These are phyloP conservation scores for Iguana delicatissima DNA, from an alignment of 2,797 vertebrate genomes.

Conservation along the genomic window DNA sequence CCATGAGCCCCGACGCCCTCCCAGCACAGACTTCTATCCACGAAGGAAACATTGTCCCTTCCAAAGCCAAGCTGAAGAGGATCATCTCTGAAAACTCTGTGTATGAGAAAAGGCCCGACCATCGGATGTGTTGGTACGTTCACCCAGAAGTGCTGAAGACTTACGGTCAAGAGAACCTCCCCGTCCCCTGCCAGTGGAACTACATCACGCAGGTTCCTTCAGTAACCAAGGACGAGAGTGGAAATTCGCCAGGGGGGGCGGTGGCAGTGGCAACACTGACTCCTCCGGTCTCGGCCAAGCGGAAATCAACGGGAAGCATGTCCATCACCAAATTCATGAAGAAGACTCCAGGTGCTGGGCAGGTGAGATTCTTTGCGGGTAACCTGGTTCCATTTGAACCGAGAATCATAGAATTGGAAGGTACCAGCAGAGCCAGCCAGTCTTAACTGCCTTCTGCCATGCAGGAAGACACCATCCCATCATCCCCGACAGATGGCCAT, in stretches of 20 bases:
- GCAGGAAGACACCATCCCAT: neutral
- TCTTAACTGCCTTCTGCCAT: neutral
- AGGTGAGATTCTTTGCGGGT: constrained; percentile 77
- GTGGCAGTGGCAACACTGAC: constrained; percentile 50
- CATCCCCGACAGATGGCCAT: too few relatives aligned
- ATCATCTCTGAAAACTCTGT: constrained; percentile 91
- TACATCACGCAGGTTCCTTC: constrained; percentile 88
- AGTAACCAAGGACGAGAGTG: constrained; percentile 76
- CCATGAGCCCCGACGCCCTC: constrained; percentile 36
- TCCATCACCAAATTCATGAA: constrained; percentile 98
- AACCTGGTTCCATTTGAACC: too few relatives aligned
- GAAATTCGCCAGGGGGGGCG: neutral
- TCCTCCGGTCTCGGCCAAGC: constrained; percentile 79
- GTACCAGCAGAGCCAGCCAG: neutral
- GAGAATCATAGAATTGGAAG: too few relatives aligned
- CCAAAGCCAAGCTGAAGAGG: constrained; percentile 90
- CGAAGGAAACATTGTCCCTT: constrained; percentile 82
- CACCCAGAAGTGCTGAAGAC: constrained; percentile 87
- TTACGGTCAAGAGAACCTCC: constrained; percentile 86
- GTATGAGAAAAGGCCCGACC: constrained; percentile 91
- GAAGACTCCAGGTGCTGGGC: constrained; percentile 82
- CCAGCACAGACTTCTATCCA: constrained; percentile 20
- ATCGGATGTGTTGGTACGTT: constrained; percentile 94
- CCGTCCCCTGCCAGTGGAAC: constrained; percentile 94
- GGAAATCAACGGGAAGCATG: constrained; percentile 90